phyloP scores from a whole-genome alignment of 2,797 vertebrate genomes.

The Nyctibius grandis region DNA sequence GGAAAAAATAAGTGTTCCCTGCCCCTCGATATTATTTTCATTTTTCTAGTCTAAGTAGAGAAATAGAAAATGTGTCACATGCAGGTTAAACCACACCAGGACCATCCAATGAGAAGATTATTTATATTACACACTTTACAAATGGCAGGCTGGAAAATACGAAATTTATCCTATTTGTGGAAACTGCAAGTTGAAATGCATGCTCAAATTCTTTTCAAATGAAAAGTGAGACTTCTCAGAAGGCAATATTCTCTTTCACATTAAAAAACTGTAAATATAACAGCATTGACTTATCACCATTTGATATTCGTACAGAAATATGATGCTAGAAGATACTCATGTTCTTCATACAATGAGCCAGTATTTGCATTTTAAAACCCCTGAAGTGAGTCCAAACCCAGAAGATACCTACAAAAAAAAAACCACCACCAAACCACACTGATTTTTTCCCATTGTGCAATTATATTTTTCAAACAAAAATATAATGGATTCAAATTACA shows the following conservation, averaged over 20 bases:
- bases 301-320: background rate
- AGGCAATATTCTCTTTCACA: background rate
- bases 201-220: background rate
- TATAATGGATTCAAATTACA: background rate
- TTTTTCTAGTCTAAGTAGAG: background rate
- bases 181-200: background rate
- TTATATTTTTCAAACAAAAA: background rate
- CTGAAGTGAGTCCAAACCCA: background rate
- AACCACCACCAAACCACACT: background rate
- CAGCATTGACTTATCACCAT: background rate
- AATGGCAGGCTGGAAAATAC: background rate
- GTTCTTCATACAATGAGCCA: background rate
- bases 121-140: background rate
- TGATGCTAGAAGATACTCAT: background rate
- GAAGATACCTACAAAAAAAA: background rate
- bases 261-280: background rate
- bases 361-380: background rate
- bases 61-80: background rate
- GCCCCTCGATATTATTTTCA: background rate
- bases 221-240: background rate
- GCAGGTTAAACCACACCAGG: rapidly evolving
- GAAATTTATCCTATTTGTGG: background rate
- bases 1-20: background rate
- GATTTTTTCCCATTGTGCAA: background rate
- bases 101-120: background rate